Evolutionary conservation across 2,888 invertebrate species (phyloP), one percentile per base, ranked within the genome.

Genomic region (Piscicola geometra): DNA sequence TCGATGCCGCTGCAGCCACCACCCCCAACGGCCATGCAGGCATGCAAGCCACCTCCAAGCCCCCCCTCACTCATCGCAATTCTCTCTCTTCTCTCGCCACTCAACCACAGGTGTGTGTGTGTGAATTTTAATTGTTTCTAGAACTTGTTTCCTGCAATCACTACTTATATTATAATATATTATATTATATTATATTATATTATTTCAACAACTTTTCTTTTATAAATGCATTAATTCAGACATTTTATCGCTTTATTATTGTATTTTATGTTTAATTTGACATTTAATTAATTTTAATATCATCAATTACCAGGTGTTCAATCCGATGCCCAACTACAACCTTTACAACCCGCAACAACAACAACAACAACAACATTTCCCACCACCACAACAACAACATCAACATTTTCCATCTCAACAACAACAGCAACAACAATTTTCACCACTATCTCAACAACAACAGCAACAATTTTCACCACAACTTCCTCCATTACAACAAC

Each of bases 401-500:
- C 50, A 47, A 21, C 15, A 66, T 15, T 18, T 66, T n/a, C n/a
- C n/a, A n/a, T n/a, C n/a, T n/a, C 50, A 71, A 56, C 60, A 21
- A 71, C 47, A 21, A 36, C 30, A 30, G 3, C 67, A 9, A 30
- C 67, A 67, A 67, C 67, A 67, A 35, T 28, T 12, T 18, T 9
- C n/a, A 64, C 25, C 12, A 64, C 64, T 15, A 18, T 25, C 9
- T 9, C 67, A 25, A n/a, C 67, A 25, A 32, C 67, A 67, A 35
- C 64, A 64, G 30, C 64, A 64, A 64, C 64, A 64, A 64, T 30
- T 28, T 9, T n/a, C n/a, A n/a, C 12, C n/a, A 64, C 64, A 64
- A 64, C 30, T 25, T 28, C 30, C 30, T 64, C 64, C n/a, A n/a
- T 25, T 12, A 28, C 67, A 67, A 67, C 67, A 67, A 67, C 32